Evolutionary conservation across 1,140 invertebrate genomes (phyloP).

Genomic region (Bursaphelenchus mucronatus): DNA sequence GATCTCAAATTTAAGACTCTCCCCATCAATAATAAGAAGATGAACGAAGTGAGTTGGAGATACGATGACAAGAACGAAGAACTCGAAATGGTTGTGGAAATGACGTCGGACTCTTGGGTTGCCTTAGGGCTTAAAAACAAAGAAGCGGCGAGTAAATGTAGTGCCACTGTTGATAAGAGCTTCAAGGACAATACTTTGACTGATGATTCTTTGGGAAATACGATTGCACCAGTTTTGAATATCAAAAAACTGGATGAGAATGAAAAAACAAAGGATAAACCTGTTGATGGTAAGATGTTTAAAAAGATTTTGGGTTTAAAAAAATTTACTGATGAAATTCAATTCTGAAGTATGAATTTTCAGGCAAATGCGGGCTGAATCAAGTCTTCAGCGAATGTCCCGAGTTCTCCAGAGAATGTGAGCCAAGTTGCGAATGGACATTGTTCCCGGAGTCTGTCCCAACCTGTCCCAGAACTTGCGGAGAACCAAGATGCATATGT

Average conservation of each 20-base stretch:
- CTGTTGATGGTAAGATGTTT: neutral
- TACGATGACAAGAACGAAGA: conserved; percentile 19
- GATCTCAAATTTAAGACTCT: conserved; percentile 3
- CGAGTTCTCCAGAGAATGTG: conserved; percentile 50
- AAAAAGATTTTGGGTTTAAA: neutral
- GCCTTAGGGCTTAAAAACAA: conserved; percentile 22
- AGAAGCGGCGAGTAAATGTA: conserved; percentile 17
- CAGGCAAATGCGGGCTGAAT: conserved; percentile 42
- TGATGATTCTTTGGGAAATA: conserved; percentile 15
- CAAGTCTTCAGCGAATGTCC: conserved; percentile 52
- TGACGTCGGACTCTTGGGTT: conserved; percentile 18
- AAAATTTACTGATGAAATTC: neutral
- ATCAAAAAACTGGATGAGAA: conserved; percentile 21
- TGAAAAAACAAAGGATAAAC: neutral
- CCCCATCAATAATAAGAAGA: conserved; percentile 17
- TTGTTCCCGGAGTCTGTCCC: conserved; percentile 55
- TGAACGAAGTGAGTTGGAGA: conserved; percentile 17
- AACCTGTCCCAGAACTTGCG: conserved; percentile 47
- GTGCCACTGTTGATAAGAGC: conserved; percentile 1
- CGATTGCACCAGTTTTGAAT: conserved; percentile 14
- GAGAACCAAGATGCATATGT: conserved; percentile 54
- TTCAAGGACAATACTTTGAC: conserved; percentile 10
- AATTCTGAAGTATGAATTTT: conserved; percentile 1
- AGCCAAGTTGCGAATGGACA: conserved; percentile 58
- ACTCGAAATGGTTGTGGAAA: conserved; percentile 22